phyloP scores from a whole-genome alignment of 2,113 vertebrate genomes.

The Myrmophylax atrothorax region DNA sequence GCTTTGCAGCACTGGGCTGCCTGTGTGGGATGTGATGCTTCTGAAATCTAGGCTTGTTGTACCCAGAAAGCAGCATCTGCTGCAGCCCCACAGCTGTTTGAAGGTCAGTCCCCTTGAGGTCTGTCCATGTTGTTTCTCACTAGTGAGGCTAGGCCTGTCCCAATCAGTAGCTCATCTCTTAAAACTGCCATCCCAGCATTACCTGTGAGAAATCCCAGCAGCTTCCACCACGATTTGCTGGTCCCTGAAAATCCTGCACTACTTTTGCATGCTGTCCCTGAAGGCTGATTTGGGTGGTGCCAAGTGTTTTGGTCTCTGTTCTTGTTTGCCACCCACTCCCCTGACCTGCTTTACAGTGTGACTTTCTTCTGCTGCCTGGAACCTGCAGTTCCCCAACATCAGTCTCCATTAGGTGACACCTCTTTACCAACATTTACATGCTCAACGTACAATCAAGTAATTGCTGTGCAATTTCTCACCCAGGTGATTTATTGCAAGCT shows the following conservation, averaged over 20 bases:
- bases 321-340: not conserved
- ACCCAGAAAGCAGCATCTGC: not conserved
- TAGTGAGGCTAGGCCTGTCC: not conserved
- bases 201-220: not conserved
- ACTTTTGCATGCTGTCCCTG: not conserved
- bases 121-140: rapidly evolving
- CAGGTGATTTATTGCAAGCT: conserved; percentile 26
- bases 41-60: not conserved
- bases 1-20: not conserved
- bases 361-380: not conserved
- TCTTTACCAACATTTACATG: not conserved
- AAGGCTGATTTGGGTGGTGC: not conserved
- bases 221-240: not conserved
- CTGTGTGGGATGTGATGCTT: not conserved
- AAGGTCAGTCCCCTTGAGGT: not conserved
- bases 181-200: not conserved
- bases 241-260: not conserved
- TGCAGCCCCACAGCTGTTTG: not conserved
- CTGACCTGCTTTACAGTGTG: not conserved
- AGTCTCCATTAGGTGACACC: conserved; percentile 24
- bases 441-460: not conserved
- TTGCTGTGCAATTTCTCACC: conserved; percentile 13
- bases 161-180: not conserved
- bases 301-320: not conserved
- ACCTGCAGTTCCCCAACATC: not conserved